Base-by-base conservation (phyloP, 2,113 vertebrate genomes). In the Edolisoma coerulescens region DNA sequence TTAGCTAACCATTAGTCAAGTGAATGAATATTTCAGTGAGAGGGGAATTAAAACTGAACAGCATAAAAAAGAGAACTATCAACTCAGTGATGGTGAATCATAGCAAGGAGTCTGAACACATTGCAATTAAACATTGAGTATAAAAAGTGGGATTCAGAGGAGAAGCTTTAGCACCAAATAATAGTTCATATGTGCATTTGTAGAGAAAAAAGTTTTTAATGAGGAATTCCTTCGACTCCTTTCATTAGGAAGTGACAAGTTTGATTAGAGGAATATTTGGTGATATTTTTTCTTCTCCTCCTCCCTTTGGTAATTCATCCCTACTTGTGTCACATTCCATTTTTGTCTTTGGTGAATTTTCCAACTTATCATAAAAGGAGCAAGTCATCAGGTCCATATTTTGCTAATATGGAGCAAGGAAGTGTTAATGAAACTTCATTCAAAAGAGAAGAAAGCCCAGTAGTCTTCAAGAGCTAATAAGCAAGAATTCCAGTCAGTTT, bases 181-280 rank as follows among this genome's bases (percentile, higher is more conserved):
- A 24, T 19, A 52, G 13, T 63, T 82, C 74, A 37, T 17, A 63
- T 41, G 16, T 44, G 18, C 42, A 70, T 84, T 85, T 59, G 21
- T 6, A 60, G 24, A 60, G 3, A 11, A 78, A 94, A 89, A 4
- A 41, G 8, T 35, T 80, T 93, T 77, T 86, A 94, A 95, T 70
- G 83, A 93, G 88, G 85, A 92, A 73, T 88, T 92, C 33, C 59
- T 92, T 86, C 22, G 85, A 33, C 7, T 73, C 21, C 16, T 94
- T 91, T 73, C 30, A 80, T 90, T 92, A 86, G 35, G 42, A 90
- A 80, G 54, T 61, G 70, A 92, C 92, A 93, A 63, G 37, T 86
- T 93, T 83, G 63, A 96, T 94, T 94, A 91, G 28, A 67, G 30
- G 16, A 81, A 39, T 78, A 84, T 84, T 89, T 82, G 33, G 26